phyloP scores from a whole-genome alignment of 2,113 vertebrate genomes.

The Xiphophorus maculatus region DNA sequence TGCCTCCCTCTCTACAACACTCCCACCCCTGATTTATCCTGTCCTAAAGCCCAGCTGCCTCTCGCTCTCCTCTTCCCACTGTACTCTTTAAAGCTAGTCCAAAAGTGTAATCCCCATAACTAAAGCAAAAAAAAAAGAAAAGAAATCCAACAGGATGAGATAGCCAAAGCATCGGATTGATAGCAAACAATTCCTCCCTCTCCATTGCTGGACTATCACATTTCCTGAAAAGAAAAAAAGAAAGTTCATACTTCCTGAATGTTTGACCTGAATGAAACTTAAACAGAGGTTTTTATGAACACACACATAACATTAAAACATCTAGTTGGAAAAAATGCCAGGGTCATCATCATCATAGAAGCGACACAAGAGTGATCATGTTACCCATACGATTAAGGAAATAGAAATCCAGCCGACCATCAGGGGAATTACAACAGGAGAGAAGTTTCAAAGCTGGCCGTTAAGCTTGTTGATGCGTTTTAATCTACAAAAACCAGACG shows the following conservation, averaged over 20 bases:
- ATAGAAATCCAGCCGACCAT: conserved; percentile 66
- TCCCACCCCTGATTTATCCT: conserved; percentile 47
- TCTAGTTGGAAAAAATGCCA: conserved; percentile 12
- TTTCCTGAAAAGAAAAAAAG: conserved; percentile 19
- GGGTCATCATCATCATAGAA: conserved; percentile 42
- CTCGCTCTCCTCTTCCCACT: conserved; percentile 58
- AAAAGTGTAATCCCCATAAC: conserved; percentile 73
- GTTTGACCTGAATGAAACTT: conserved; percentile 6
- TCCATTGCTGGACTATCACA: conserved; percentile 49
- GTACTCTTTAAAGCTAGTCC: conserved; percentile 68
- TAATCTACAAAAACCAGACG: conserved; percentile 76
- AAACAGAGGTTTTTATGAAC: conserved; percentile 22
- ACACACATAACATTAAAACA: not conserved
- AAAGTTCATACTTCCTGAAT: conserved; percentile 39
- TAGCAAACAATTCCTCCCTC: conserved; percentile 54
- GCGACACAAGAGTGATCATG: conserved; percentile 42
- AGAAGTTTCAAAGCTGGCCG: conserved; percentile 71
- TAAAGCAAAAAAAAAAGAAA: conserved; percentile 59
- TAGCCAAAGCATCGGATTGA: conserved; percentile 61
- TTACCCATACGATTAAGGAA: conserved; percentile 67
- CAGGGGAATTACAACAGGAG: conserved; percentile 62
- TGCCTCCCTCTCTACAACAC: conserved; percentile 10
- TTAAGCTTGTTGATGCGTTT: conserved; percentile 78
- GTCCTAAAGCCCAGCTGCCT: conserved; percentile 58
- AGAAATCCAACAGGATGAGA: conserved; percentile 55